These are phyloP conservation scores for Orientallactaga bullata DNA, from an alignment of 2,113 vertebrate species.

Conservation along the genomic window DNA sequence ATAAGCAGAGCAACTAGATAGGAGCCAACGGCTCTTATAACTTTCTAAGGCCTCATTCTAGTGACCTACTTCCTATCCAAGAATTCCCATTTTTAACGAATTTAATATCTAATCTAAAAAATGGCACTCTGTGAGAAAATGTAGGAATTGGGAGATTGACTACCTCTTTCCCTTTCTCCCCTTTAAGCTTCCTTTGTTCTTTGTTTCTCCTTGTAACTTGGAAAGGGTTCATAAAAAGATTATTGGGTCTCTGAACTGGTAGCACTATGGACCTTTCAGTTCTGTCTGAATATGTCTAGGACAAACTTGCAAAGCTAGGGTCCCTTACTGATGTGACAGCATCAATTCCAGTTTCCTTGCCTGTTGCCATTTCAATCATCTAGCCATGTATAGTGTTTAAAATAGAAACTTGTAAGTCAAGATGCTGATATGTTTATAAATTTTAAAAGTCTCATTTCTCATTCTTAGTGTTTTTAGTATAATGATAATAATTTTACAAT, in stretches of 20 bases:
- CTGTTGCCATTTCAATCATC: background rate
- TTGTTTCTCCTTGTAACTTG: background rate
- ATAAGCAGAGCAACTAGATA: background rate
- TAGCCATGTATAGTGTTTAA: background rate
- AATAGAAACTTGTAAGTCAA: background rate
- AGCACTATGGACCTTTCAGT: background rate
- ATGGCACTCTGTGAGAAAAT: background rate
- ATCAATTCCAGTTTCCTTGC: background rate
- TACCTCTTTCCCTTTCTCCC: fast-evolving
- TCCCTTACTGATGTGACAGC: background rate
- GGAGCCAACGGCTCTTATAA: too few species aligned
- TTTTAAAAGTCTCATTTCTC: background rate
- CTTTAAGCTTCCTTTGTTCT: background rate
- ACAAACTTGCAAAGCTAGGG: background rate
- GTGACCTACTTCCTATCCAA: background rate
- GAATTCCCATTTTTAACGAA: conserved; percentile 1
- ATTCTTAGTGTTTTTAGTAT: background rate
- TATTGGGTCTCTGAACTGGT: background rate
- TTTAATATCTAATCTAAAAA: background rate
- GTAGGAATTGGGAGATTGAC: background rate
- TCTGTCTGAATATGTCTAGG: background rate
- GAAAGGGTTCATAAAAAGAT: background rate
- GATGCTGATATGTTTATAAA: background rate
- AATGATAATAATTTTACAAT: background rate
- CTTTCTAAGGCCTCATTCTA: background rate